These are phyloP conservation scores for Proterorhinus semilunaris DNA, from an alignment of 2,113 vertebrate species.

Conservation along the genomic window DNA sequence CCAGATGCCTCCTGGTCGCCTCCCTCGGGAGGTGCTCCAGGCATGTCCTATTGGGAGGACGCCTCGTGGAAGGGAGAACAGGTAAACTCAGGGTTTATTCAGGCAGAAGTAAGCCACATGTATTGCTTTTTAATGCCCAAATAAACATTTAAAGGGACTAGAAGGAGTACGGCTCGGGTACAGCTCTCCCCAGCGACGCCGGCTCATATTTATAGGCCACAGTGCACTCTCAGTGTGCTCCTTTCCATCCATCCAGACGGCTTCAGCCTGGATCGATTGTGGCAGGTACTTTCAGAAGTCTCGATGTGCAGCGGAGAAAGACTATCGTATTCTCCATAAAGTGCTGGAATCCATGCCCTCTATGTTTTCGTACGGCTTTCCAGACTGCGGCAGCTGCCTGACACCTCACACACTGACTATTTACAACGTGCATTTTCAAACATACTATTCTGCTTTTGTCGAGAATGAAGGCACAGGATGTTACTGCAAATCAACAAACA, in stretches of 20 bases:
- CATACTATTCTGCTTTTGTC: not conserved
- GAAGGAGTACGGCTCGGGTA: slow-evolving; percentile 30
- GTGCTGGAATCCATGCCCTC: slow-evolving; percentile 22
- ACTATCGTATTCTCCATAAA: slow-evolving; percentile 49
- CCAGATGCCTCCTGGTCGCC: too few species aligned
- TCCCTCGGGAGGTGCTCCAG: too few species aligned
- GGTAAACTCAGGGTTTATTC: too few species aligned
- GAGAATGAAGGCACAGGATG: too few species aligned
- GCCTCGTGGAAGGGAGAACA: too few species aligned
- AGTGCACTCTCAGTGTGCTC: slow-evolving; percentile 25
- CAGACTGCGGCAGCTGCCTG: slow-evolving; percentile 11
- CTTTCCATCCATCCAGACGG: slow-evolving; percentile 11
- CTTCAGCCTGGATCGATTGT: slow-evolving; percentile 40
- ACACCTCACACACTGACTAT: not conserved
- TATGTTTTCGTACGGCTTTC: slow-evolving; percentile 20
- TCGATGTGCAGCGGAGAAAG: slow-evolving; percentile 32
- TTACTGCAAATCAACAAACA: too few species aligned
- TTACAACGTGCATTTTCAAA: not conserved
- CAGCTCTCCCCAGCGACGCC: slow-evolving; percentile 31
- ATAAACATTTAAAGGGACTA: too few species aligned
- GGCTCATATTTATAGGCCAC: slow-evolving; percentile 49
- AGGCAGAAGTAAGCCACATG: too few species aligned
- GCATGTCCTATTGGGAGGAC: too few species aligned
- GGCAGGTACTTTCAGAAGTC: slow-evolving; percentile 28
- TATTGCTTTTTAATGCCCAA: too few species aligned